Conservation (phyloP, 2,888 invertebrate genomes). For the Odontomyia ornata region DNA sequence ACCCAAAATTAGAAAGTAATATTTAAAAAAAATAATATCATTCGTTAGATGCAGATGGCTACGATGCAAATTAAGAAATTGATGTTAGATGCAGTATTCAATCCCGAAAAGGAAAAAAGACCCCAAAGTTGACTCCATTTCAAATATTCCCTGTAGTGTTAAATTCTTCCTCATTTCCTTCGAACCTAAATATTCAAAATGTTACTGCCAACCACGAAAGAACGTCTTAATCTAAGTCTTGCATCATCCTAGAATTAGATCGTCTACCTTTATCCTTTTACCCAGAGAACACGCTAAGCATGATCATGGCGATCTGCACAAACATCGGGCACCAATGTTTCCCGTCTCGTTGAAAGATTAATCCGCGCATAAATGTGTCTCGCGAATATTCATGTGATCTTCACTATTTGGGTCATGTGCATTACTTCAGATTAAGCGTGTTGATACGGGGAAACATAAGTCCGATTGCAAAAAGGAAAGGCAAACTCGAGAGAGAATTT, state of each 20-base stretch:
- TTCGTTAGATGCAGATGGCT: no score
- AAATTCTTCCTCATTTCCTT: no score
- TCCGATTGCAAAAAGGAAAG: not conserved
- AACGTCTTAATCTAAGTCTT: not conserved
- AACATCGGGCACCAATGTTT: slow-evolving; percentile 27
- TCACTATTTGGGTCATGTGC: slow-evolving; percentile 46
- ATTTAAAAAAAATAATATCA: no score
- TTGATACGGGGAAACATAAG: slow-evolving; percentile 24
- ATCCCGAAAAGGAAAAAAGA: no score
- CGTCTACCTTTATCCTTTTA: not conserved
- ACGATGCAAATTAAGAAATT: no score
- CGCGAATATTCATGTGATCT: slow-evolving; percentile 34
- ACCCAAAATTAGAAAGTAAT: no score
- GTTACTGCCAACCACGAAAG: not conserved
- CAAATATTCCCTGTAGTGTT: no score
- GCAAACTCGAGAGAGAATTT: slow-evolving; percentile 4
- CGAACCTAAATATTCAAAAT: no score
- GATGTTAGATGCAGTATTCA: no score
- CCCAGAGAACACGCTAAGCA: not conserved
- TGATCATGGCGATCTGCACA: not conserved
- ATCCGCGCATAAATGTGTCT: slow-evolving; percentile 42
- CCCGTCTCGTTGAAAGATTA: slow-evolving; percentile 41
- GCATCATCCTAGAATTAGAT: not conserved
- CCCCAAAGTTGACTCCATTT: no score
- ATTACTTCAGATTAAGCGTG: slow-evolving; percentile 45